phyloP scores from a whole-genome alignment of 2,113 vertebrate species.

The Alethe castanea region DNA sequence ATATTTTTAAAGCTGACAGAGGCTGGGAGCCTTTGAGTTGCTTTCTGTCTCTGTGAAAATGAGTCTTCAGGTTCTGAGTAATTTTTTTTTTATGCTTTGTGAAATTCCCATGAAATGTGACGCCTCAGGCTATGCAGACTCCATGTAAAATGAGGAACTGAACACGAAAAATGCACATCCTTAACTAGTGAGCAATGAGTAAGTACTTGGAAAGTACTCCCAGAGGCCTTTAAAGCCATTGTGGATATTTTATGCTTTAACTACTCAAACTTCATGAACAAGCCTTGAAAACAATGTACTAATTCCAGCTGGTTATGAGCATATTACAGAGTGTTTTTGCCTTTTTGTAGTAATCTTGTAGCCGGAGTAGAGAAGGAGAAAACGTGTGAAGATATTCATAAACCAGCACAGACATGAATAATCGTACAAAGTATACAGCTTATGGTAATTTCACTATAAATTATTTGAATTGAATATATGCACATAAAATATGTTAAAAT shows the following conservation, averaged over 20 bases:
- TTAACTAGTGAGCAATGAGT: slow-evolving; percentile 19
- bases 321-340: neutral
- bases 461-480: neutral
- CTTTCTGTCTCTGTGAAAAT: slow-evolving; percentile 38
- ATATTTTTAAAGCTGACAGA: slow-evolving; percentile 33
- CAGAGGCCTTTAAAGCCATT: neutral
- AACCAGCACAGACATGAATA: neutral
- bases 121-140: neutral
- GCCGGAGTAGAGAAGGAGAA: neutral
- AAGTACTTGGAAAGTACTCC: slow-evolving; percentile 13
- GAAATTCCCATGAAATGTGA: slow-evolving; percentile 60
- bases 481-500: neutral
- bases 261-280: neutral
- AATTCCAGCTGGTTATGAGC: neutral
- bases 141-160: neutral
- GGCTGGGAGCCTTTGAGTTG: neutral
- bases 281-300: neutral
- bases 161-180: slow-evolving; percentile 29
- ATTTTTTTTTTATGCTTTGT: neutral
- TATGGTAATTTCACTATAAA: neutral
- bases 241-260: neutral
- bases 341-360: neutral
- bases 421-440: fast-evolving
- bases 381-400: neutral
- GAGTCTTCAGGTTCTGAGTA: neutral